Percentiles rank a stretch among this genome's conserved stretches.
Conservation (phyloP, 2,113 vertebrate genomes). For the Pseudopodoces humilis region DNA sequence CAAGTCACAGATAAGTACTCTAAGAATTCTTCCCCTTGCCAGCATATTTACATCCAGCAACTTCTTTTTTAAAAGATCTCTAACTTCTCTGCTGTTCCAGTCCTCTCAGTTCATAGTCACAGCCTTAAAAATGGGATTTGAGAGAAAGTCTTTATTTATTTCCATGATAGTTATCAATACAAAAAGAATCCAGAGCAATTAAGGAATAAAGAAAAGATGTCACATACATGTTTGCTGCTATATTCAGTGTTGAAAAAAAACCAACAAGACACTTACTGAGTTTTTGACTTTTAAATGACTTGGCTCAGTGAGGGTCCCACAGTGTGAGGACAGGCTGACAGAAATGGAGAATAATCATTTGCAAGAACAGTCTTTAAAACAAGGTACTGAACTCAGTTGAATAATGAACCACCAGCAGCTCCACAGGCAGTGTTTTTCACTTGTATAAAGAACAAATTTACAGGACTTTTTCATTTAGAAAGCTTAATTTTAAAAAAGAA, state of each 20-base stretch:
- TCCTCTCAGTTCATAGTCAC: not conserved
- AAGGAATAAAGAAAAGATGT: not conserved
- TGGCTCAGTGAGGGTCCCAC: conserved; percentile 17
- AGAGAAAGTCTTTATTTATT: not conserved
- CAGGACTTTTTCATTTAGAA: conserved; percentile 14
- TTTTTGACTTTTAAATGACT: conserved; percentile 67
- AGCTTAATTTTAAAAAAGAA: not conserved
- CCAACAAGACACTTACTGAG: not conserved
- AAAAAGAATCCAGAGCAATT: not conserved
- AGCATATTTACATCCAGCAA: not conserved
- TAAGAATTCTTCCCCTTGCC: not conserved
- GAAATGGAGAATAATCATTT: conserved; percentile 52
- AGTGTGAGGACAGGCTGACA: conserved; percentile 25
- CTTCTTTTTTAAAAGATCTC: not conserved
- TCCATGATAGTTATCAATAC: not conserved
- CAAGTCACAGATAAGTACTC: not conserved
- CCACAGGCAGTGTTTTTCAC: conserved; percentile 30
- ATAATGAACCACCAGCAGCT: conserved; percentile 55
- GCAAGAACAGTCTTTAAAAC: conserved; percentile 59
- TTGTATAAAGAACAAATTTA: conserved; percentile 52
- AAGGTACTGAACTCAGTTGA: conserved; percentile 27
- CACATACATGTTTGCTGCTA: conserved; percentile 1
- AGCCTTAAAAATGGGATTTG: not conserved
- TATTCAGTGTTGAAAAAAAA: not conserved
- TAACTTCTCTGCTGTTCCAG: not conserved